Evolutionary conservation across 2,888 invertebrate genomes (phyloP).

Genomic region (Amiota minor): DNA sequence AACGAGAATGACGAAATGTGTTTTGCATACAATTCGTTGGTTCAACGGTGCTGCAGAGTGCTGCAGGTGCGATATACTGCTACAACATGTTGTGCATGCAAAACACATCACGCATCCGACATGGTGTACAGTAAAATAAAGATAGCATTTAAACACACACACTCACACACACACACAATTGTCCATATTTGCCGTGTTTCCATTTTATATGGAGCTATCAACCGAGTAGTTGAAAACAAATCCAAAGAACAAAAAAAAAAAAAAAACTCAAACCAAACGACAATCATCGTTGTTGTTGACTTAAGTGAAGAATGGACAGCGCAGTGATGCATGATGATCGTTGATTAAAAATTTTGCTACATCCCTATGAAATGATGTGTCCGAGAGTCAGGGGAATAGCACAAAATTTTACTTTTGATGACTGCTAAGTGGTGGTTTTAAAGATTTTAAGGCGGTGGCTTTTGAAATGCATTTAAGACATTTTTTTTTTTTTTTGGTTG

Average conservation of each 20-base stretch:
- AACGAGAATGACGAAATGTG: not conserved
- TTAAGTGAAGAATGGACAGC: not conserved
- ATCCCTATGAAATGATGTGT: not conserved
- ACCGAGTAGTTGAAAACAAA: not conserved
- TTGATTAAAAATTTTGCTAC: conserved; percentile 9
- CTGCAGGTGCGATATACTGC: conserved; percentile 20
- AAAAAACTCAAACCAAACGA: conserved; percentile 4
- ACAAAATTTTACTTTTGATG: not conserved
- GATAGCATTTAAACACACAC: not conserved
- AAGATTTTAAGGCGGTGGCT: too few species aligned
- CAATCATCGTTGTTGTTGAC: not conserved
- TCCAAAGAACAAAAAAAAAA: not conserved
- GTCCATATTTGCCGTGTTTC: not conserved
- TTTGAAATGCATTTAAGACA: too few species aligned
- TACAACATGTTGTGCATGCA: not conserved
- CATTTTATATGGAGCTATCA: conserved; percentile 14
- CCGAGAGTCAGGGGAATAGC: not conserved
- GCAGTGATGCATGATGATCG: conserved; percentile 13
- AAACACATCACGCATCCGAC: conserved; percentile 14
- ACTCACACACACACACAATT: too few species aligned
- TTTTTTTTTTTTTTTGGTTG: too few species aligned
- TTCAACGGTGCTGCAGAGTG: not conserved
- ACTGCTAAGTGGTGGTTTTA: too few species aligned
- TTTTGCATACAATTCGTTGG: conserved; percentile 1
- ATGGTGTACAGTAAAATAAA: not conserved